Evolutionary conservation across 2,113 vertebrate genomes (phyloP), one percentile per base, ranked within the genome.

Genomic region (Rhabdornis inornatus): DNA sequence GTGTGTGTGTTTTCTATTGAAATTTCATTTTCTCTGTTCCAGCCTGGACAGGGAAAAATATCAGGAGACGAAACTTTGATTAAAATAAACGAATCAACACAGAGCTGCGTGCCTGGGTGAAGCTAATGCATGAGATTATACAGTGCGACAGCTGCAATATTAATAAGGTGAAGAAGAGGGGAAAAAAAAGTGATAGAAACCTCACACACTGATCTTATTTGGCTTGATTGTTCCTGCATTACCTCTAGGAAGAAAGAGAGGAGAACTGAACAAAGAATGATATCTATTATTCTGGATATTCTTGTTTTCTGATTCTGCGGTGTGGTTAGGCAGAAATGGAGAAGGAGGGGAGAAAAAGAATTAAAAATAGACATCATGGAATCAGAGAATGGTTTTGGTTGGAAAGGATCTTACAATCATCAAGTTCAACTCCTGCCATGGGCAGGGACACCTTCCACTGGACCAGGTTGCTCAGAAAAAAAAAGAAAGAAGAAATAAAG

Each of bases 1-100:
- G 76, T 89, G 60, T 93, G 87, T 84, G 71, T 84, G 50, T 75
- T 85, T 95, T 91, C 83, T 86, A 78, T 90, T 81, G 85, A 90
- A 93, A 93, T 96, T 96, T 95, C 93, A 97, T 97, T 96, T 95
- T 93, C 92, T 93, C 71, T 88, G 44, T 93, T 94, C 79, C 79
- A 94, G 88, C 56, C 47, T 25, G 87, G 93, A 93, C 88, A 90
- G 60, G 72, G 79, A 93, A 95, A 95, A 96, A 95, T 92, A 97
- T 90, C 91, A 94, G 52, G 53, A 93, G 85, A 81, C 17, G 0
- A 90, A 95, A 92, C 55, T 90, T 79, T 92, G 95, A 97, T 96
- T 97, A 95, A 95, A 96, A 96, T 96, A 96, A 96, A 94, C 15
- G 85, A 94, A 96, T 96, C 87, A 85, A 89, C 70, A 70, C 30